Base-by-base conservation (phyloP, 2,113 vertebrate species). In the Ibidorhyncha struthersii region DNA sequence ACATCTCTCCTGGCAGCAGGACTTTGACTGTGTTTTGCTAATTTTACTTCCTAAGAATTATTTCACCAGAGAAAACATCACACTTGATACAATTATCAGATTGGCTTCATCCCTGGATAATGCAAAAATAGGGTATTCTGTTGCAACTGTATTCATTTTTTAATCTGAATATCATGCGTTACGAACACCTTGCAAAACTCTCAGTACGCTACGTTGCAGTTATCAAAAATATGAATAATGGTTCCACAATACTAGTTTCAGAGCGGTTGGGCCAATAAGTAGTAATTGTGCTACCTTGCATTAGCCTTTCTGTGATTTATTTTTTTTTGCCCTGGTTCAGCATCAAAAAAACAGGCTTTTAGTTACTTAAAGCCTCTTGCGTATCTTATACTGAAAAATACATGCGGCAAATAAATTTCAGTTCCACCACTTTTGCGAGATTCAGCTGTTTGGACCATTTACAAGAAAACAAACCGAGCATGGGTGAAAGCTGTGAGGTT, bases 291-390 rank as follows among this genome's bases (percentile, higher is more conserved):
- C 76, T 82, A 56, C 59, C 50, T 91, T 66, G 3, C 32, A 65
- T 85, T 82, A 82, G 70, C 29, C 78, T 95, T 81, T 70, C 59
- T 27, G 3, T 45, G 52, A 16, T 27, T 14, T 11, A 5, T 67
- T 40, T n/a, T 14, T 1, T 0, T 9, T 38, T 34, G 0, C 61
- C 26, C 14, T 0, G 9, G 40, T 80, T 72, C 52, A 56, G 49
- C 56, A 82, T 36, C 56, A 47, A 53, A 81, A 89, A 52, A 47
- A 3, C 34, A 52, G 63, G 36, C 43, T 84, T 87, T 82, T 56
- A 61, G 52, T 52, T 93, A 47, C 53, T 72, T 55, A 69, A 59
- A 91, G 59, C 52, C 14, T 87, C 45, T 62, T 56, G 49, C 49
- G 0, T 79, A 47, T 72, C 74, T 92, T 69, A 4, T 11, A 30